Conservation (phyloP, 2,113 vertebrate genomes). For the Chrysochloris asiatica region DNA sequence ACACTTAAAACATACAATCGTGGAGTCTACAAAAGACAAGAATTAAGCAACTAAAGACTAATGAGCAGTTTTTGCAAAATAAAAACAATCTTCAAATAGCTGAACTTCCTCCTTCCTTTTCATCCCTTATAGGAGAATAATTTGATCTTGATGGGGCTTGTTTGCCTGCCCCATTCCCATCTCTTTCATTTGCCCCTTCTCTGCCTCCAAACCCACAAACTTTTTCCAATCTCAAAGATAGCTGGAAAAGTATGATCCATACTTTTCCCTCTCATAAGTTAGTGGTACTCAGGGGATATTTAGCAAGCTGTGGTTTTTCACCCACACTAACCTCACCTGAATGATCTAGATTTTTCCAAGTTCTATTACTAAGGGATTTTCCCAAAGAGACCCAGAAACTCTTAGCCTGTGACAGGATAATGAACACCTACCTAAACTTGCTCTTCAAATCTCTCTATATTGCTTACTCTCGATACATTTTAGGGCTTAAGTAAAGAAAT, state of each 20-base stretch:
- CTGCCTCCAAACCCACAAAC: background rate
- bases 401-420: background rate
- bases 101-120: conserved; percentile 21
- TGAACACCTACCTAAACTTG: no score
- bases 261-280: background rate
- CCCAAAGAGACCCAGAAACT: conserved; percentile 24
- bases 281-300: background rate
- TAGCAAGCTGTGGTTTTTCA: background rate
- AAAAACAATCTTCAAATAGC: conserved; percentile 45
- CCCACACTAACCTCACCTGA: conserved; percentile 2
- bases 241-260: background rate
- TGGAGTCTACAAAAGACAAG: conserved; percentile 39
- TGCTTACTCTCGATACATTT: background rate
- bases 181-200: background rate
- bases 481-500: conserved; percentile 19
- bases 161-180: background rate
- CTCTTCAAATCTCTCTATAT: background rate
- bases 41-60: conserved; percentile 33
- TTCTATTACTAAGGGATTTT: conserved; percentile 37
- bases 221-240: conserved; percentile 1
- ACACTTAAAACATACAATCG: background rate
- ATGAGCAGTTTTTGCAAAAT: conserved; percentile 28
- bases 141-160: background rate
- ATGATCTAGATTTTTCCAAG: background rate
- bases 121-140: conserved; percentile 11